Percentiles rank a stretch among this genome's conserved stretches.
Evolutionary conservation across 2,888 invertebrate genomes (phyloP).

Genomic region (Rhodophaea formosa): DNA sequence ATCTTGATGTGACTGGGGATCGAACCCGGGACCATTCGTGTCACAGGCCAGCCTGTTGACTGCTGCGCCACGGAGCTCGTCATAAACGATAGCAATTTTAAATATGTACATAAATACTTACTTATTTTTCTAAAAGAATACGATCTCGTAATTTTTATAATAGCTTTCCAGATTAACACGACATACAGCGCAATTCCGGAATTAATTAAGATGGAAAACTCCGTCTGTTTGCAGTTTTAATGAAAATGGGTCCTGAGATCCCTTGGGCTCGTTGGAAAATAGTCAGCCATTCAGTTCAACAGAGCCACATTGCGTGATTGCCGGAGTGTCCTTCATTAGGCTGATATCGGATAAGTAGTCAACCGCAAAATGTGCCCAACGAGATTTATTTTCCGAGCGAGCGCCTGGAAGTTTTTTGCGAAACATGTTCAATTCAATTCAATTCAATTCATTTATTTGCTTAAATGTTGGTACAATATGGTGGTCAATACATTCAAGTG

Average conservation of each 20-base stretch:
- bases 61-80: no score
- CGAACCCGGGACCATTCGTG: no score
- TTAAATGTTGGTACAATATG: no score
- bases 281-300: slow-evolving; percentile 51
- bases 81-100: no score
- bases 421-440: no score
- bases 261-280: slow-evolving; percentile 52
- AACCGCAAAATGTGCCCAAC: slow-evolving; percentile 38
- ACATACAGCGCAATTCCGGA: slow-evolving; percentile 12
- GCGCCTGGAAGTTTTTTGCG: slow-evolving; percentile 8
- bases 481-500: no score
- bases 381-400: slow-evolving; percentile 37
- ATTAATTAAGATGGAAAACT: slow-evolving; percentile 32
- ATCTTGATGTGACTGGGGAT: no score
- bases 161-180: slow-evolving; percentile 7
- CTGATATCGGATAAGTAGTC: slow-evolving; percentile 49
- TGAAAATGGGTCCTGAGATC: slow-evolving; percentile 50
- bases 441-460: no score
- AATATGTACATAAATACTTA: no score
- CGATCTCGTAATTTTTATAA: not conserved
- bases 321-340: slow-evolving; percentile 59
- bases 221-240: slow-evolving; percentile 43
- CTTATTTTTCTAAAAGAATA: not conserved
- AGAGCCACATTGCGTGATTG: slow-evolving; percentile 49
- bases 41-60: no score